Evolutionary conservation across 2,797 vertebrate genomes (phyloP).

Genomic region (Poecilia wingei): DNA sequence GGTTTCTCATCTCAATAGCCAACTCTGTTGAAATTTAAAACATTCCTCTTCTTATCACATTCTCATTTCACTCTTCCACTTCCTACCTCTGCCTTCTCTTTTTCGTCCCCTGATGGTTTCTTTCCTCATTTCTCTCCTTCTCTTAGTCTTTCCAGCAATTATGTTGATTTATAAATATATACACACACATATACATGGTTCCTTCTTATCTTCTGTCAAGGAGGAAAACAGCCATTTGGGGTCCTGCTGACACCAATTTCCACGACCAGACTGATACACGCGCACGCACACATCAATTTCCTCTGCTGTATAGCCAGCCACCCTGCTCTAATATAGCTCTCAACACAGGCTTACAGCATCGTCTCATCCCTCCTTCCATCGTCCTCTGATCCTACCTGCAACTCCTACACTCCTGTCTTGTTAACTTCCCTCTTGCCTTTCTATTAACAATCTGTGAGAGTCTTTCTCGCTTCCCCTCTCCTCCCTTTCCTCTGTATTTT

Average conservation of each 20-base stretch:
- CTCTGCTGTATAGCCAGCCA: constrained; percentile 43
- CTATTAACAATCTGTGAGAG: constrained; percentile 14
- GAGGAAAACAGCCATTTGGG: constrained; percentile 78
- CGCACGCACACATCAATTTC: constrained; percentile 43
- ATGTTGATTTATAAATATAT: constrained; percentile 38
- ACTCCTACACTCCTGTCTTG: constrained; percentile 9
- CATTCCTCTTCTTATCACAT: background rate
- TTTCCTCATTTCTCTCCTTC: constrained; percentile 9
- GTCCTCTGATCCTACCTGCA: constrained; percentile 36
- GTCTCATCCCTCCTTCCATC: constrained; percentile 56
- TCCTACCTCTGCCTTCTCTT: background rate
- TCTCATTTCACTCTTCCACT: constrained; percentile 4
- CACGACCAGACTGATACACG: constrained; percentile 31
- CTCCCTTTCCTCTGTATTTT: constrained; percentile 12
- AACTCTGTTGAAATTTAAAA: constrained; percentile 12
- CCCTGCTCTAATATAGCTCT: constrained; percentile 71
- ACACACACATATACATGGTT: background rate
- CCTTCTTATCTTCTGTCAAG: constrained; percentile 73
- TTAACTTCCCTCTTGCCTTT: constrained; percentile 16
- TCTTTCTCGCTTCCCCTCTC: constrained; percentile 3
- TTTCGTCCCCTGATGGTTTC: background rate
- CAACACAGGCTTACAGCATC: constrained; percentile 70
- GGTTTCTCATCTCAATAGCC: background rate
- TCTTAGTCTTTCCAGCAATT: constrained; percentile 42
- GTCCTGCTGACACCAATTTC: constrained; percentile 78